Evolutionary conservation across 2,888 invertebrate genomes (phyloP), one percentile per base, ranked within the genome.

Genomic region (Apamea sordens): DNA sequence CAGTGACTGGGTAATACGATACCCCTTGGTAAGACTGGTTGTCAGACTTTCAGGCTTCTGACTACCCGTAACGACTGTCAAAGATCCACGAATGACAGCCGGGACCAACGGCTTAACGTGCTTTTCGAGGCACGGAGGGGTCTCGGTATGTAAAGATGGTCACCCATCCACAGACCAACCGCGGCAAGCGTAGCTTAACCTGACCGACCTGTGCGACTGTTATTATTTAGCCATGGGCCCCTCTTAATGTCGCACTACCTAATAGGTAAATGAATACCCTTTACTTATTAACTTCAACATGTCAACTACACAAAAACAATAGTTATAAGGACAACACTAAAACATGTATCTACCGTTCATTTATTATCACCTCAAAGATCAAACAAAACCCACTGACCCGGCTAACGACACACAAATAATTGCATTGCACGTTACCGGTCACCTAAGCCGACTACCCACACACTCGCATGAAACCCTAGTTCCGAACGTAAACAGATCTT

Each of bases 401-500:
- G 56, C 64, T 32, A 63, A 59, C 65, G 21, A 50, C 21, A 70
- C 41, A 74, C 63, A 86, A 86, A 74, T 86, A 83, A 86, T 78
- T 84, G 69, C 68, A 56, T 53, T 44, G 11, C 59, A 56, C 64
- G 24, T 47, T n/a, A 11, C 11, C n/a, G 36, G 44, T 28, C 8
- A 65, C n/a, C 47, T 56, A 73, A 84, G n/a, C 67, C 24, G 13
- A 6, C 10, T 36, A 70, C 28, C 15, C n/a, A 79, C 67, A 82
- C 53, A 56, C 24, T 32, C 15, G 15, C 59, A 70, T 78, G 36
- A 72, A 74, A 53, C 32, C 28, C 61, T 21, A 44, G 74, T 41
- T 76, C 0, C 63, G 4, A 85, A 65, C 28, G 77, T 77, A 85
- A 85, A 86, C 69, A 87, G 71, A 83, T 86, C 80, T 84, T 80